Evolutionary conservation across 2,888 invertebrate species (phyloP).

Genomic region (Druceiella hillmani): DNA sequence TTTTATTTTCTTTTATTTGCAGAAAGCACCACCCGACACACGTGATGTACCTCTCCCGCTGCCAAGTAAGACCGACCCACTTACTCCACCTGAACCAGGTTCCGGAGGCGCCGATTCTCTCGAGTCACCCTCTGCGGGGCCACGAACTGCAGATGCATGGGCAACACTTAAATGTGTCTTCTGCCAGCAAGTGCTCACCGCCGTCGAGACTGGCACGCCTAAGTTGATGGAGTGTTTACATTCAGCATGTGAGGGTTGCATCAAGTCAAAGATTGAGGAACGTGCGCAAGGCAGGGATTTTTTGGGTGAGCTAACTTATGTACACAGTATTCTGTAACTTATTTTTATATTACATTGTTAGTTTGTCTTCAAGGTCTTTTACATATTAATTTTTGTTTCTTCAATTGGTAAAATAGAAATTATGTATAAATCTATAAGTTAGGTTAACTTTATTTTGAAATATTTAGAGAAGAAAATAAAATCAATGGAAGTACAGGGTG

Average conservation of each 20-base stretch:
- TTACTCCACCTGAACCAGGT: too few relatives aligned
- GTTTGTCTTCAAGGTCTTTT: too few relatives aligned
- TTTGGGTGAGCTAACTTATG: slow-evolving; percentile 29
- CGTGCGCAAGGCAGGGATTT: slow-evolving; percentile 35
- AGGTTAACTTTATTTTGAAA: too few relatives aligned
- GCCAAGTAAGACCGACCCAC: too few relatives aligned
- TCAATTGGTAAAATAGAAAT: too few relatives aligned
- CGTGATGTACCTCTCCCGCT: too few relatives aligned
- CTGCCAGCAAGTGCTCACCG: slow-evolving; percentile 37
- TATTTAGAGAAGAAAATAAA: too few relatives aligned
- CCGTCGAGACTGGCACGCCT: slow-evolving; percentile 51
- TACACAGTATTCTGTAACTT: background rate
- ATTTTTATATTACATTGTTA: background rate
- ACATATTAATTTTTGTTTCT: too few relatives aligned
- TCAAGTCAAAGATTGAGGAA: slow-evolving; percentile 60
- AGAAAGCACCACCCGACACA: too few relatives aligned
- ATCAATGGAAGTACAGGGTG: too few relatives aligned
- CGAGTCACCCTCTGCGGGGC: slow-evolving; percentile 34
- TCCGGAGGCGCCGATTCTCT: slow-evolving; percentile 40
- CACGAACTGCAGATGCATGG: slow-evolving; percentile 25
- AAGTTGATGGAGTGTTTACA: slow-evolving; percentile 86
- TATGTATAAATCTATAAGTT: too few relatives aligned
- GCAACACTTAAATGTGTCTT: slow-evolving; percentile 49
- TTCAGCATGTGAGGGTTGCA: slow-evolving; percentile 73
- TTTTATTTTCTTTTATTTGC: background rate